A percentile compares a stretch with the other conserved stretches of the same genome.
Evolutionary conservation across 1,140 invertebrate species (phyloP).

Genomic region (Drosophila melanica): DNA sequence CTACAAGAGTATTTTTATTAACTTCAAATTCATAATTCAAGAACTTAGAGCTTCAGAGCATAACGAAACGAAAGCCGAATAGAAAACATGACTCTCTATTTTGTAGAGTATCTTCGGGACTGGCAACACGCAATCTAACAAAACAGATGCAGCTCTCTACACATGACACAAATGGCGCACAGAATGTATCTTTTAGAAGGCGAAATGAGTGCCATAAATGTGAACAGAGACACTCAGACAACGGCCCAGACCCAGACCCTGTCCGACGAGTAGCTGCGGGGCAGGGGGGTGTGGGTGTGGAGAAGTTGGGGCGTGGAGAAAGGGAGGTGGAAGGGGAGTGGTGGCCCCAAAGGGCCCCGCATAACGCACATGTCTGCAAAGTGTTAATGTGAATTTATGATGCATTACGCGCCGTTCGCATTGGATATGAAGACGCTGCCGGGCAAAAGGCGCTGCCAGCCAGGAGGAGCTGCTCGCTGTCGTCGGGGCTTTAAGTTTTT

Average conservation of each 20-base stretch:
- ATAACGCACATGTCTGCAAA: conserved; percentile 77
- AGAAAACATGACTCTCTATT: background rate
- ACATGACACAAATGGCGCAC: conserved; percentile 77
- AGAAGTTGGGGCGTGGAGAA: background rate
- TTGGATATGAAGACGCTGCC: conserved; percentile 33
- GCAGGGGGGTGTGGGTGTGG: background rate
- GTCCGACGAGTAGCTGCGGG: background rate
- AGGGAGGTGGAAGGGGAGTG: conserved; percentile 2
- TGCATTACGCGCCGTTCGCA: conserved; percentile 67
- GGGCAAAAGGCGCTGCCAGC: background rate
- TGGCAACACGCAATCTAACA: conserved; percentile 40
- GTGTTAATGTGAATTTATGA: conserved; percentile 83
- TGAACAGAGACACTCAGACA: conserved; percentile 55
- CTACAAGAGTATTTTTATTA: too few relatives aligned
- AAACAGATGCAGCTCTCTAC: conserved; percentile 62
- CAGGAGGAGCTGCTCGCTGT: conserved; percentile 20
- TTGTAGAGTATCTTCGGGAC: conserved; percentile 21
- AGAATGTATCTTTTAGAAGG: conserved; percentile 76
- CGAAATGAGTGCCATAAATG: conserved; percentile 77
- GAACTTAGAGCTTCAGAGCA: too few relatives aligned
- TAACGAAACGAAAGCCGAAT: too few relatives aligned
- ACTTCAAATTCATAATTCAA: too few relatives aligned
- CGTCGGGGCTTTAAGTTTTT: conserved; percentile 39
- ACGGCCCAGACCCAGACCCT: conserved; percentile 3
- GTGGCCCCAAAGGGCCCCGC: conserved; percentile 48